Evolutionary conservation across 2,797 vertebrate genomes (phyloP), one percentile per base, ranked within the genome.

Genomic region (Furcifer pardalis): DNA sequence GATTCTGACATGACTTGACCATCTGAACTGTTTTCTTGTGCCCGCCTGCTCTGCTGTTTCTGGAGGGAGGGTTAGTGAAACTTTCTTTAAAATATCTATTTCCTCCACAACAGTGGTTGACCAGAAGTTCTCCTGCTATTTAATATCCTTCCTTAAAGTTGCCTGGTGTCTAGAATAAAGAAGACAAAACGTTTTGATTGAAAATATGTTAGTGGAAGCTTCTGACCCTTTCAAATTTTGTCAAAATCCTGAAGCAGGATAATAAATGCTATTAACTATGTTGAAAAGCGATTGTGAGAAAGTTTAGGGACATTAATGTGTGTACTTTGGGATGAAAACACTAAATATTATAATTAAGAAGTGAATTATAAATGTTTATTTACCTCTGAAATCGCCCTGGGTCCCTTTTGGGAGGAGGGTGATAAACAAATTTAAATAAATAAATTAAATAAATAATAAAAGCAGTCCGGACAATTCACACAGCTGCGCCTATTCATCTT

Each of bases 1-100:
- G 86, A 87, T 84, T 91, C 79, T 87, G 86, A 91, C 82, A 85
- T 84, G 83, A 87, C 77, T 92, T 92, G 87, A 72, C 79, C 37
- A 65, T 86, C 73, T 66, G 69, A 85, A 59, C 62, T 23, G 62
- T n/a, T 15, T 0, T 79, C 7, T 25, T 88, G 82, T 59, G 62
- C 59, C 82, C 79, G 86, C 40, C 86, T 75, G 75, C 65, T 83
- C 85, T 75, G 46, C 82, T 35, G 79, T 21, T 71, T 52, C 12
- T 49, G 35, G 59, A 69, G 49, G 3, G 63, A 66, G 15, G 37
- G 4, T 30, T 69, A 44, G 10, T 30, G 32, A 13, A 7, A 17
- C 32, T 82, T 77, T 37, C 65, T 56, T n/a, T 56, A 9, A 10
- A 52, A 46, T 10, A 52, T 25, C 9, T 8, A 7, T 32, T 46